Percentiles rank a stretch among this genome's conserved stretches.
These are phyloP conservation scores for Bembecia ichneumoniformis DNA, from an alignment of 2,888 invertebrate species.

Conservation along the genomic window DNA sequence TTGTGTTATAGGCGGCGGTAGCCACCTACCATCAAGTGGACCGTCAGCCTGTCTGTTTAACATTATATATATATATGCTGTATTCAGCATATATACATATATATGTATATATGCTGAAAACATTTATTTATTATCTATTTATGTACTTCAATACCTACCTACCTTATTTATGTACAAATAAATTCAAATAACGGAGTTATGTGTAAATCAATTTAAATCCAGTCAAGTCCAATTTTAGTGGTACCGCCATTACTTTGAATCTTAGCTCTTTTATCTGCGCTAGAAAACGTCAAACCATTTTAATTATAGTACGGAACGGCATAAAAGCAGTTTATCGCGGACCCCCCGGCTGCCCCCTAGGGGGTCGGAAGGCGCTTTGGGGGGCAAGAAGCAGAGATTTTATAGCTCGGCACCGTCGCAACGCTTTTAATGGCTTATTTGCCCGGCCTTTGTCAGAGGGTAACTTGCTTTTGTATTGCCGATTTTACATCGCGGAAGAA, in stretches of 20 bases:
- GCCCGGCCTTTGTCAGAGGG: constrained; percentile 56
- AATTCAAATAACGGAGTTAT: no score
- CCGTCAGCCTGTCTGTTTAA: no score
- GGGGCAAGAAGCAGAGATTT: constrained; percentile 71
- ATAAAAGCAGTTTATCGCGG: constrained; percentile 67
- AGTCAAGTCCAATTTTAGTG: no score
- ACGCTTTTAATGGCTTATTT: constrained; percentile 72
- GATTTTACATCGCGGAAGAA: constrained; percentile 54
- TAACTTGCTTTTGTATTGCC: constrained; percentile 49
- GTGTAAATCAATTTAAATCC: no score
- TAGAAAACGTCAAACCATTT: constrained; percentile 62
- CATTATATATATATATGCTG: no score
- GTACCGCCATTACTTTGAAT: constrained; percentile 10
- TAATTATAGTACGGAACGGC: constrained; percentile 64
- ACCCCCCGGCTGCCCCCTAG: constrained; percentile 17
- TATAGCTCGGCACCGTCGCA: constrained; percentile 64
- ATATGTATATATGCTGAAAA: no score
- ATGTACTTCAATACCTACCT: no score
- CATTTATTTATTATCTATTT: no score
- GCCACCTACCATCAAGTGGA: no score
- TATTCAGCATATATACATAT: no score
- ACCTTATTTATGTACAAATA: no score
- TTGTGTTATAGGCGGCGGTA: no score
- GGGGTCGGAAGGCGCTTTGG: constrained; percentile 22
- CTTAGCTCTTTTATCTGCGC: constrained; percentile 41